These are phyloP conservation scores for Panulirus ornatus DNA, from an alignment of 1,140 invertebrate genomes.

Conservation along the genomic window DNA sequence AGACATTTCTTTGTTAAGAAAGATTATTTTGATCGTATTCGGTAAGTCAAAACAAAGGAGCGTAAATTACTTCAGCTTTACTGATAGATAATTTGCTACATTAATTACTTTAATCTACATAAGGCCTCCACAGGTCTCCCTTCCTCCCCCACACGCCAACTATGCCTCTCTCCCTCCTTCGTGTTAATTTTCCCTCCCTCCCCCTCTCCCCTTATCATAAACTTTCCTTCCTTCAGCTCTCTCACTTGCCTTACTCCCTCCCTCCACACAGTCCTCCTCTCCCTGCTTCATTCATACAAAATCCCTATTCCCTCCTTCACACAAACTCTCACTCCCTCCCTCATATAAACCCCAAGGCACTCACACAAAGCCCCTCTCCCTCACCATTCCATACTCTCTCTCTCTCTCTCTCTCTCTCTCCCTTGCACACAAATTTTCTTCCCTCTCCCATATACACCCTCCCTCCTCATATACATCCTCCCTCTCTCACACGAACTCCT, in stretches of 20 bases:
- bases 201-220: neutral
- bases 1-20: too few relatives aligned
- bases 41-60: too few relatives aligned
- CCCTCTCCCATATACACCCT: neutral
- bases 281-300: neutral
- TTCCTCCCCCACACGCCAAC: too few relatives aligned
- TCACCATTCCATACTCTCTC: neutral
- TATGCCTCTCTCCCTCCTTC: neutral
- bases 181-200: neutral
- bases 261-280: neutral
- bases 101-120: too few relatives aligned
- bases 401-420: neutral
- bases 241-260: neutral
- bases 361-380: neutral
- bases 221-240: neutral
- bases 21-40: too few relatives aligned
- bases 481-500: neutral
- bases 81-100: too few relatives aligned
- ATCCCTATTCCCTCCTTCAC: neutral
- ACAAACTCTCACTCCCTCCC: conserved; percentile 30
- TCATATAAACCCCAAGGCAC: too few relatives aligned
- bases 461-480: neutral
- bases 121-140: neutral
- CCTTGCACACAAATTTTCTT: neutral
- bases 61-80: too few relatives aligned